These are phyloP conservation scores for Tinea pellionella DNA, from an alignment of 2,888 invertebrate genomes.

Conservation along the genomic window DNA sequence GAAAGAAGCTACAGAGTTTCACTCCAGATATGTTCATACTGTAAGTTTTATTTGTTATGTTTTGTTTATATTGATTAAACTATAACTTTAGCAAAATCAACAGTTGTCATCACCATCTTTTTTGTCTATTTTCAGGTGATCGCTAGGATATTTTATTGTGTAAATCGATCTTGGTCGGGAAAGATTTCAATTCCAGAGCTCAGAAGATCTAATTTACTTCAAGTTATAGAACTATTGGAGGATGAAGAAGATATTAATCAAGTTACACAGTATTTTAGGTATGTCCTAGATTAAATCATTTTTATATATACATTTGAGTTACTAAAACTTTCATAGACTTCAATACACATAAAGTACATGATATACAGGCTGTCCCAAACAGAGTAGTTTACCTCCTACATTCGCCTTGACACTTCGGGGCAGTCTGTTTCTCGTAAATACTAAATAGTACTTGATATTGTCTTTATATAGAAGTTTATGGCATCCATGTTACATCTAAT, in stretches of 20 bases:
- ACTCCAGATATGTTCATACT: slow-evolving; percentile 98
- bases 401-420: no score
- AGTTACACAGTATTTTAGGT: slow-evolving; percentile 83
- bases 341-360: no score
- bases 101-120: no score
- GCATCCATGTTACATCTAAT: no score
- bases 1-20: slow-evolving; percentile 98
- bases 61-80: no score
- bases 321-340: background rate
- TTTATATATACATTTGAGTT: background rate
- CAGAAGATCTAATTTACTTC: slow-evolving; percentile 89
- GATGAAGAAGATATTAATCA: slow-evolving; percentile 98
- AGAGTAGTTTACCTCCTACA: no score
- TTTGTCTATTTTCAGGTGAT: slow-evolving; percentile 79
- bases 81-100: no score
- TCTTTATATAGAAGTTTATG: no score
- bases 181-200: slow-evolving; percentile 89
- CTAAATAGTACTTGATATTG: no score
- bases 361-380: no score
- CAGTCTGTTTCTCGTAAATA: no score
- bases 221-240: slow-evolving; percentile 85
- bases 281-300: slow-evolving; percentile 15
- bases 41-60: slow-evolving; percentile 68
- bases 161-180: slow-evolving; percentile 97
- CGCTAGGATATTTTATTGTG: slow-evolving; percentile 96